Base-by-base conservation (phyloP, 2,888 invertebrate species). In the Leucania comma region DNA sequence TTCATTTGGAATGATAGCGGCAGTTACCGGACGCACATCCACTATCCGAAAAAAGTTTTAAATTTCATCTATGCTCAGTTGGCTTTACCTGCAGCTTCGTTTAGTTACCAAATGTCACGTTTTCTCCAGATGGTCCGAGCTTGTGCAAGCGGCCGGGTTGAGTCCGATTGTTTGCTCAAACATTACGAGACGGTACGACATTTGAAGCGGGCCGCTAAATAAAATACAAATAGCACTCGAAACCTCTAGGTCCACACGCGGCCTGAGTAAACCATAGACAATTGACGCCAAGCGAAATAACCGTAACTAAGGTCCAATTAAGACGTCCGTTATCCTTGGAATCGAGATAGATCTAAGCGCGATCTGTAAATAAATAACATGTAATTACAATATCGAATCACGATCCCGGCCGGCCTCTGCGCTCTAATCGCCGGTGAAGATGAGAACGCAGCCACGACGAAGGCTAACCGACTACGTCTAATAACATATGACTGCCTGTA, bases 171-270 rank as follows among this genome's bases (percentile, higher is more conserved):
- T 95, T 94, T 95, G 91, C 91, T 92, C 89, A 94, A 95, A 95
- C 93, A 95, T 96, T 95, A 95, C 96, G 93, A 94, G 95, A 93
- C 93, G 94, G 94, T 92, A 93, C 93, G 92, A 94, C 93, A 95
- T 95, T 95, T 95, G 94, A 95, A 93, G 94, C 93, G 89, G 92
- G 90, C 94, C 95, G 96, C 95, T 96, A 96, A 96, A 95, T 91
- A 95, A 92, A 94, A 94, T 91, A 92, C 95, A 96, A 96, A 95
- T 90, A 96, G 85, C 91, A 89, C 93, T 92, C 91, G 91, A 90
- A 90, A 90, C 88, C 89, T 90, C 90, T 87, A 90, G 90, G 92
- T 92, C 92, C 91, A 93, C 92, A 93, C 85, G 88, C 86, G 87
- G 88, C 86, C 90, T 90, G 89, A 86, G 92, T 91, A 93, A 89